Evolutionary conservation across 2,888 invertebrate species (phyloP).

Genomic region (Agriopis marginaria): DNA sequence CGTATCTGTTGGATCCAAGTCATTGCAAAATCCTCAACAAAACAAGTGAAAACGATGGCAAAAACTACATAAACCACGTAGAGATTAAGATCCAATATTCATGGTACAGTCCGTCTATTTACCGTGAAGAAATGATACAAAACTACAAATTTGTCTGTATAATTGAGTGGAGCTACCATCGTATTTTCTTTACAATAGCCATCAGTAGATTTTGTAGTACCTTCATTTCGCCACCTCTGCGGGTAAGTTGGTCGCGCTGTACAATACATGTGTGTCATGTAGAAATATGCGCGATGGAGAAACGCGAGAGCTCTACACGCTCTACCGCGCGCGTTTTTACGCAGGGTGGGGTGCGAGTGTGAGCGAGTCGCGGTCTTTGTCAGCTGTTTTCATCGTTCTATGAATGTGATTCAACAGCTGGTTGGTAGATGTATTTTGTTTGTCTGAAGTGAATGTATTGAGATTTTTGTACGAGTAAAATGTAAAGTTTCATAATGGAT

Average conservation of each 20-base stretch:
- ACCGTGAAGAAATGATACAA: constrained; percentile 59
- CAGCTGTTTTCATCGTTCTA: constrained; percentile 26
- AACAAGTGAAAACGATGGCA: constrained; percentile 34
- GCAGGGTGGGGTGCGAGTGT: constrained; percentile 47
- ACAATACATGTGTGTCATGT: constrained; percentile 74
- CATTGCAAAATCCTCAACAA: constrained; percentile 22
- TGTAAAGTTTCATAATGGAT: too few relatives aligned
- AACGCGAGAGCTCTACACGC: constrained; percentile 78
- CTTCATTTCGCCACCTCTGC: neutral
- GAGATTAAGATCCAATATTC: constrained; percentile 49
- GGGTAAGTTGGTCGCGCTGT: constrained; percentile 5
- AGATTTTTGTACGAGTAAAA: too few relatives aligned
- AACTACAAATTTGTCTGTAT: neutral
- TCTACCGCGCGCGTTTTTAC: constrained; percentile 73
- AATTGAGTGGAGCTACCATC: neutral
- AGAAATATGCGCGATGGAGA: constrained; percentile 81
- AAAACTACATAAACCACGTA: constrained; percentile 14
- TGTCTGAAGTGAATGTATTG: too few relatives aligned
- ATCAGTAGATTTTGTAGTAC: neutral
- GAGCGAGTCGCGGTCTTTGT: constrained; percentile 41
- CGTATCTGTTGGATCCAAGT: neutral
- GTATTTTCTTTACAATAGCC: neutral
- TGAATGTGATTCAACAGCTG: too few relatives aligned
- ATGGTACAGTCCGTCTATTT: constrained; percentile 23
- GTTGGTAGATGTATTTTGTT: too few relatives aligned